Conservation (phyloP, 2,113 vertebrate species). For the Channa argus region DNA sequence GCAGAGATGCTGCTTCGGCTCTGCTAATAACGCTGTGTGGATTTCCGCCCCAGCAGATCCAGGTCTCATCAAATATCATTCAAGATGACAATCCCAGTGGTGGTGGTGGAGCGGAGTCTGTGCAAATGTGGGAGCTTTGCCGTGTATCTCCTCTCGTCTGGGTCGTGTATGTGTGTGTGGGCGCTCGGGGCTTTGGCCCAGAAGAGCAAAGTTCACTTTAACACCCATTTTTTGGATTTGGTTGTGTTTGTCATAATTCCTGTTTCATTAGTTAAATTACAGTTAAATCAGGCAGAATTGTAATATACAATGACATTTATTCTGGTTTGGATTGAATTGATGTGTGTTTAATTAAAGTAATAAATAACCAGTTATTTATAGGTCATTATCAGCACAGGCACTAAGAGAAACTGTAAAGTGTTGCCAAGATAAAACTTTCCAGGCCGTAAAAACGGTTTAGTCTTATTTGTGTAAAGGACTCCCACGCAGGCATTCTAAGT, state of each 20-base stretch:
- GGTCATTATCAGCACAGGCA: no score
- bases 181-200: constrained; percentile 6
- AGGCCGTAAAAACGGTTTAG: no score
- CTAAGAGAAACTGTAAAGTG: no score
- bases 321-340: no score
- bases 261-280: neutral
- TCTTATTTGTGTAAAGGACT: no score
- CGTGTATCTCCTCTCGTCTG: constrained; percentile 46
- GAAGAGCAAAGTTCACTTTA: constrained; percentile 15
- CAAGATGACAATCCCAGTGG: constrained; percentile 54
- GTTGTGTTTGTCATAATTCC: neutral
- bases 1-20: constrained; percentile 48
- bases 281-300: neutral
- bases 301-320: no score
- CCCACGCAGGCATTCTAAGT: no score
- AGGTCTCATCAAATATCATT: constrained; percentile 60
- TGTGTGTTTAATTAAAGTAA: no score
- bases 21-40: neutral
- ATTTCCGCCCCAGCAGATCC: constrained; percentile 40
- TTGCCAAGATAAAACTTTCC: no score
- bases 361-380: no score
- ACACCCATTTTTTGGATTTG: constrained; percentile 3
- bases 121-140: constrained; percentile 20
- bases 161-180: constrained; percentile 11
- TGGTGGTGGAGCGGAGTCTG: neutral